These are phyloP conservation scores for Pseudolaguvia tuberculata DNA, from an alignment of 2,113 vertebrate species.

Conservation along the genomic window DNA sequence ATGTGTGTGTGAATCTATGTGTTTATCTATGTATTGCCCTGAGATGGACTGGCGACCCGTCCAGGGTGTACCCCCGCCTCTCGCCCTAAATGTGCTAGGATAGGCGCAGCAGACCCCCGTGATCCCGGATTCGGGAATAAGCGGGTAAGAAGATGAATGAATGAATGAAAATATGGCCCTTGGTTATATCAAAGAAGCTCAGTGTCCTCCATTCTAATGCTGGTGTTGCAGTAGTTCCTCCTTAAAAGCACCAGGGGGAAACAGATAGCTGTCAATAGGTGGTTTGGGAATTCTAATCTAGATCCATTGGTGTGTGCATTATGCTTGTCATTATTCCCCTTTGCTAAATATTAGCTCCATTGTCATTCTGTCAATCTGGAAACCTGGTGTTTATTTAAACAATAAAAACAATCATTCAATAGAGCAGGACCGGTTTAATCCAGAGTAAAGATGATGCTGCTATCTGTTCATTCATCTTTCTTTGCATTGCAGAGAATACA, in stretches of 20 bases:
- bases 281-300: conserved; percentile 58
- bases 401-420: not conserved
- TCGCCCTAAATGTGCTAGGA: too few species aligned
- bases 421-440: not conserved
- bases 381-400: too few species aligned
- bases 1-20: too few species aligned
- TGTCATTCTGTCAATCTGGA: conserved; percentile 8
- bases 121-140: too few species aligned
- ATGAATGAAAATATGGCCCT: too few species aligned
- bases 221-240: conserved; percentile 62
- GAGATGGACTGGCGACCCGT: too few species aligned
- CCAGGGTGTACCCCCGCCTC: too few species aligned
- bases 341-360: conserved; percentile 1
- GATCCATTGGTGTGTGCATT: conserved; percentile 21
- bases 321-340: conserved; percentile 27
- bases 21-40: too few species aligned
- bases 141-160: too few species aligned
- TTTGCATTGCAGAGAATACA: too few species aligned
- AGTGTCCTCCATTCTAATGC: conserved; percentile 34
- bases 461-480: not conserved
- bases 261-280: conserved; percentile 68
- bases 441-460: not conserved
- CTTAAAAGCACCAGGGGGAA: conserved; percentile 73
- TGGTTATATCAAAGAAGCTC: too few species aligned
- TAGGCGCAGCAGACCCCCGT: too few species aligned